Evolutionary conservation across 2,888 invertebrate genomes (phyloP), one percentile per base, ranked within the genome.

Genomic region (Cataglyphis cursor): DNA sequence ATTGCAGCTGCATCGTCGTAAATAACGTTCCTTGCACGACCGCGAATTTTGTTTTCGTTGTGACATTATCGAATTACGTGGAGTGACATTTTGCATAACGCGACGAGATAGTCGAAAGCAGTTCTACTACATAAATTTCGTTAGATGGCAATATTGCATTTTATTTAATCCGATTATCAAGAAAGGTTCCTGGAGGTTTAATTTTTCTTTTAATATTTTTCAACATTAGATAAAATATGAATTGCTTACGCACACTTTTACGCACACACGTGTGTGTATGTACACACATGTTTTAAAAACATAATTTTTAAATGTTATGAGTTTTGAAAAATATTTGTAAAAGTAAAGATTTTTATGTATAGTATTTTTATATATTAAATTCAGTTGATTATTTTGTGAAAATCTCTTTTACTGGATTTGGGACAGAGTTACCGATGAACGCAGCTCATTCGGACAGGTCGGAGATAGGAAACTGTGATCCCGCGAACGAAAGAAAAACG

Each of bases 21-120:
- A 62, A 70, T 70, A 65, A 28, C 41, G 51, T 57, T 51, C 48
- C 24, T 65, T 82, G 44, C 59, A 61, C 48, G 35, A 35, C n/a
- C 73, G 41, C 78, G 59, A 64, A 48, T 48, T 24, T 51, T 70
- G 35, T 78, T 68, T 70, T 65, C 78, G 51, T 18, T 48, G 48
- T 44, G 61, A 75, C 78, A 68, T 85, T 81, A 85, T 81, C 73
- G 82, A 57, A 54, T 72, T 81, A 85, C 86, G 62, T 68, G 80
- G 80, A 85, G 66, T 80, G 59, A 80, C 78, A 76, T 83, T 88
- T 75, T 66, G 65, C 61, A 65, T 76, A 65, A 75, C 62, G 18
- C 21, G 62, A 10, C 18, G 18, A 31, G 38, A 54, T 38, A 35
- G 48, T 75, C 51, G 65, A 38, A 24, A 65, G 38, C 38, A 38